Conservation (phyloP, 2,888 invertebrate genomes). For the Argyresthia goedartella region DNA sequence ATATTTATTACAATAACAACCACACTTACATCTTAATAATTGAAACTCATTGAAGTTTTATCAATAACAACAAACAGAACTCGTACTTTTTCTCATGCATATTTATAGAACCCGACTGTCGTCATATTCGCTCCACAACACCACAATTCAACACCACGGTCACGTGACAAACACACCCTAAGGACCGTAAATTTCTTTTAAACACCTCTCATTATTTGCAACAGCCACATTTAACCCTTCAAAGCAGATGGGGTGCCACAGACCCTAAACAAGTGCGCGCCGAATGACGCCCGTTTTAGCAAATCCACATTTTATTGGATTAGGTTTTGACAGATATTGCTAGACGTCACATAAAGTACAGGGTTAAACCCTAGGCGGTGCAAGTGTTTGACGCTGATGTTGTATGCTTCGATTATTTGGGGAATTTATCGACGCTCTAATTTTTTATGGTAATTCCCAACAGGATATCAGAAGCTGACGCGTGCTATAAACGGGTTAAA, state of each 20-base stretch:
- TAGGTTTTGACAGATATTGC: constrained; percentile 63
- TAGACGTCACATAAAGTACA: constrained; percentile 48
- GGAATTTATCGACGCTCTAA: neutral
- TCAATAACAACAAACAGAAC: too few relatives aligned
- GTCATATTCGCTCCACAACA: constrained; percentile 22
- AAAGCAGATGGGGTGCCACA: constrained; percentile 48
- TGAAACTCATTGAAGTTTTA: too few relatives aligned
- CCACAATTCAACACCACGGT: constrained; percentile 32
- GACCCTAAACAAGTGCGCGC: constrained; percentile 22
- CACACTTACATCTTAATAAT: too few relatives aligned
- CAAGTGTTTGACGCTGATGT: neutral
- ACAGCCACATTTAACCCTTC: constrained; percentile 61
- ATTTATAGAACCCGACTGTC: neutral
- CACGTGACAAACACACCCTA: constrained; percentile 29
- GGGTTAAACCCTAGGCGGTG: neutral
- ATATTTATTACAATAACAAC: too few relatives aligned
- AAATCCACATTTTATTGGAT: constrained; percentile 51
- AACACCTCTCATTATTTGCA: constrained; percentile 59
- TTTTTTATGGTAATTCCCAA: too few relatives aligned
- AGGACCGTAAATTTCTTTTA: constrained; percentile 57
- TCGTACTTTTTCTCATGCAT: too few relatives aligned
- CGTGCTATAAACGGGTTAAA: too few relatives aligned
- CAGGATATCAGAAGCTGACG: too few relatives aligned
- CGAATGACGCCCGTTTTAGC: constrained; percentile 32
- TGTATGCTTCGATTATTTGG: neutral